These are phyloP conservation scores for Carpatolechia fugitivella DNA, from an alignment of 2,888 invertebrate species.

Conservation along the genomic window DNA sequence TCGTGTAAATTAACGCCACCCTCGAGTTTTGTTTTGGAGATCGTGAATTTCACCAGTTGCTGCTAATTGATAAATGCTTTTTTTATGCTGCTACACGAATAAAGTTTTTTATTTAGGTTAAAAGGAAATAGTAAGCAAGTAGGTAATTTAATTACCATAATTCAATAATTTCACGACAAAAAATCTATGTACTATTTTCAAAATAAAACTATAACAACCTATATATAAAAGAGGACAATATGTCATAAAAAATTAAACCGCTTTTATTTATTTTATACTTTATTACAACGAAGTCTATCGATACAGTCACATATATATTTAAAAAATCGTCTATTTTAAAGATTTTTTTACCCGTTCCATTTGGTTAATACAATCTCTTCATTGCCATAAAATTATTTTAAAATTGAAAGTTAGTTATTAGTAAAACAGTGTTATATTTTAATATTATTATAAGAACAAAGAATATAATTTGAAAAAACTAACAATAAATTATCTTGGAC, in stretches of 20 bases:
- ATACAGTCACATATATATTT: slow-evolving; percentile 64
- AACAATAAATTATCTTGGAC: neutral
- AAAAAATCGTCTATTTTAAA: slow-evolving; percentile 40
- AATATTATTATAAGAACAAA: neutral
- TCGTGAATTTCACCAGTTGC: slow-evolving; percentile 52
- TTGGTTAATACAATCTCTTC: slow-evolving; percentile 16
- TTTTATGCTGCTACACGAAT: no score
- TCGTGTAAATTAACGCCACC: slow-evolving; percentile 72
- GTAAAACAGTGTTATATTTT: neutral
- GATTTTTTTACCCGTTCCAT: slow-evolving; percentile 15
- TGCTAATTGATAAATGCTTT: slow-evolving; percentile 52
- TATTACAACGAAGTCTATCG: slow-evolving; percentile 74
- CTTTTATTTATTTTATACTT: slow-evolving; percentile 39
- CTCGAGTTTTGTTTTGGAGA: slow-evolving; percentile 48
- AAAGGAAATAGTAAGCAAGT: no score
- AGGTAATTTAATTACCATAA: no score
- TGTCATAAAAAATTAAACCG: neutral
- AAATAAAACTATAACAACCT: no score
- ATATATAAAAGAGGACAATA: no score
- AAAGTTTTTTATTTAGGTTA: no score
- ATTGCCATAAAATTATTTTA: neutral
- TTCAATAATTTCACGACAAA: no score
- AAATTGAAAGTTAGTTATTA: neutral
- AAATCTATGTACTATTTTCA: no score
- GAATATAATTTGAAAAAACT: neutral